Evolutionary conservation across 2,797 vertebrate species (phyloP), one percentile per base, ranked within the genome.

Genomic region (Netta rufina): DNA sequence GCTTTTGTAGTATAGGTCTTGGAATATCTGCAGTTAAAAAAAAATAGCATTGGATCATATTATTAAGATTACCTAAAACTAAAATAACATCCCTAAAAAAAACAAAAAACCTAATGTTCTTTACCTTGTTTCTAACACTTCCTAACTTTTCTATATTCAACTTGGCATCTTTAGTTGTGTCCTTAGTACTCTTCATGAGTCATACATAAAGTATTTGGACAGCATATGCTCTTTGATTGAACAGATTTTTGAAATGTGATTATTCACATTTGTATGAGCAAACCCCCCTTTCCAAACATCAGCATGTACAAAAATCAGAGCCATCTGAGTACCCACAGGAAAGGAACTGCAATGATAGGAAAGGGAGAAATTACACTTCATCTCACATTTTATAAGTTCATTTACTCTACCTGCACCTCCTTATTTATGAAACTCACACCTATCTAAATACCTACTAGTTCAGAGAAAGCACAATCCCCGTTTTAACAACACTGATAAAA

Each of bases 181-280:
- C 86, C 45, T 88, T 79, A 83, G 60, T 45, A 67, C 6, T 76
- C 82, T 28, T 74, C 21, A 25, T 90, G 80, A 91, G 28, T 91
- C 77, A 86, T n/a, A 57, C 9, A 9, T 77, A 51, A 93, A 77
- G 51, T 80, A 65, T 92, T 43, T 76, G 85, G 85, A 64, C 64
- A 91, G 49, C 85, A 87, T 80, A 84, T 69, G 53, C 24, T 71
- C 67, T 71, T 67, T 79, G 80, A 82, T 91, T 61, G 77, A 95
- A 84, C 64, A 93, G 89, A 90, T 91, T 93, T 91, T 77, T 38
- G 57, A 92, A 90, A 80, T 12, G 32, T 1, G 3, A 92, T 90
- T 92, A 94, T 95, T 93, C 77, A 75, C 64, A 62, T 47, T 77
- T 82, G 45, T 67, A 58, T 82, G 87, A 91, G 49, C 47, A 88